Evolutionary conservation across 2,888 invertebrate genomes (phyloP).

Genomic region (Meteorus cinctellus): DNA sequence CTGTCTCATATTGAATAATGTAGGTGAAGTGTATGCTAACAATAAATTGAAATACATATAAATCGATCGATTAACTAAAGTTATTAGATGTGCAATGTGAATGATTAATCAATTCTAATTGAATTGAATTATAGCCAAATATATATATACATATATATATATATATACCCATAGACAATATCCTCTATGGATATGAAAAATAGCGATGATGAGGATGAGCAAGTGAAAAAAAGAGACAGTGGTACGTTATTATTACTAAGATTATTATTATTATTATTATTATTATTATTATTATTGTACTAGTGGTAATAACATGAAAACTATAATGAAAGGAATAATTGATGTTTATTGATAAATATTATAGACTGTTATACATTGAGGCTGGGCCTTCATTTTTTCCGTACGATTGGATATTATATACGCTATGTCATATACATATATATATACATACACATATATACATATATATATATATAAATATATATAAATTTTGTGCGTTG

Average conservation of each 20-base stretch:
- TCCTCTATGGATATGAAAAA: constrained; percentile 24
- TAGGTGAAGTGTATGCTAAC: too few relatives aligned
- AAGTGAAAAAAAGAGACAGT: constrained; percentile 45
- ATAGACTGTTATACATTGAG: constrained; percentile 58
- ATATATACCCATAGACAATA: constrained; percentile 25
- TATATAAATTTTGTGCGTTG: constrained; percentile 35
- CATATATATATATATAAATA: neutral
- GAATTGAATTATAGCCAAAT: neutral
- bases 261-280: constrained; percentile 22
- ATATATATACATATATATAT: constrained; percentile 11
- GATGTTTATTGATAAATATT: constrained; percentile 44
- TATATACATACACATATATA: neutral
- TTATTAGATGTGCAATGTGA: neutral
- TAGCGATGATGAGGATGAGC: neutral
- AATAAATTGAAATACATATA: neutral
- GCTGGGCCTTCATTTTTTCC: constrained; percentile 62
- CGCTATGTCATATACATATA: neutral
- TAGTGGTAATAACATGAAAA: neutral
- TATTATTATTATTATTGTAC: constrained; percentile 4
- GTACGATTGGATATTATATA: constrained; percentile 48
- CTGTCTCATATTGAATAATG: too few relatives aligned
- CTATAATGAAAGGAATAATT: constrained; percentile 44
- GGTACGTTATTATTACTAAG: constrained; percentile 23
- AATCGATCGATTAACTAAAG: neutral
- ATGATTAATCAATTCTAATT: neutral